Percentiles rank a stretch among this genome's conserved stretches.
Conservation (phyloP, 2,797 vertebrate species). For the Allobates femoralis region DNA sequence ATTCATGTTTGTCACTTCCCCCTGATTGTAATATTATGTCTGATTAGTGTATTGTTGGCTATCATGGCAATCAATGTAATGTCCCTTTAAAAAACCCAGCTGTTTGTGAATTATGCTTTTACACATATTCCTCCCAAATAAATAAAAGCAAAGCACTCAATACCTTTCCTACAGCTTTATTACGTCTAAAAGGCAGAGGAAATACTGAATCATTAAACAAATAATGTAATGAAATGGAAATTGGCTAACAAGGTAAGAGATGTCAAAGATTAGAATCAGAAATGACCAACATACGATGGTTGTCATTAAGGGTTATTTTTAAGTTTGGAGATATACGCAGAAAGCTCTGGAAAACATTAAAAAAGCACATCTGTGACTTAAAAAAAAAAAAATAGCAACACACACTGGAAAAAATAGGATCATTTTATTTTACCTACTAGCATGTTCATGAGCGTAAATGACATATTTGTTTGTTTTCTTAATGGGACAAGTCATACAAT, state of each 20-base stretch:
- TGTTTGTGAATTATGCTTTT: not conserved
- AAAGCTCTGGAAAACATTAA: not conserved
- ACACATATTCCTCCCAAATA: not conserved
- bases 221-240: constrained; percentile 39
- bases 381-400: too few relatives aligned
- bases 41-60: too few relatives aligned
- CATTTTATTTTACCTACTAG: not conserved
- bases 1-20: too few relatives aligned
- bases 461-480: too few relatives aligned
- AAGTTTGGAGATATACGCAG: not conserved
- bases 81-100: not conserved
- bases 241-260: constrained; percentile 17
- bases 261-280: constrained; percentile 5
- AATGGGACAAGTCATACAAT: too few relatives aligned
- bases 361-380: too few relatives aligned
- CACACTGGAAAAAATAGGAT: not conserved
- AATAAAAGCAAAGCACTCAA: constrained; percentile 7
- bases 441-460: too few relatives aligned
- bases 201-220: constrained; percentile 27
- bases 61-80: too few relatives aligned
- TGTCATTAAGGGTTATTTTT: not conserved
- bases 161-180: not conserved
- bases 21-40: too few relatives aligned
- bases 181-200: constrained; percentile 4
- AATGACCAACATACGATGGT: not conserved